Base-by-base conservation (phyloP, 2,888 invertebrate species). In the Matsumyia berberina region DNA sequence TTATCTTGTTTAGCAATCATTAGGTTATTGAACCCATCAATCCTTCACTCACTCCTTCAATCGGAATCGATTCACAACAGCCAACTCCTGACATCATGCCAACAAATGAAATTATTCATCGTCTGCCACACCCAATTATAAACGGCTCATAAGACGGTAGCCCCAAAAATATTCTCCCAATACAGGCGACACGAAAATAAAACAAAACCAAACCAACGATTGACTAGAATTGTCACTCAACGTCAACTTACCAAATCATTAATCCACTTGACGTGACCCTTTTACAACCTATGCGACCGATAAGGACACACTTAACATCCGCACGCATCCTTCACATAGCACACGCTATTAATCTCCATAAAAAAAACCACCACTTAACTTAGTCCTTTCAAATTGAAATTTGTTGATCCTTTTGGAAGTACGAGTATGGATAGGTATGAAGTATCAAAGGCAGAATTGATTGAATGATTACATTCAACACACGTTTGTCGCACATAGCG, bases 381-480 rank as follows among this genome's bases (percentile, higher is more conserved):
- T 60, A 60, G 33, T 44, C 62, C 62, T 33, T 62, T 62, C 11
- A 5, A 15, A 19, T 4, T 35, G 19, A 0, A 11, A 60, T 9
- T 19, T 46, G 5, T 8, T n/a, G 8, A n/a, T 46, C 49, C 35
- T 64, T 19, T n/a, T 4, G n/a, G n/a, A n/a, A n/a, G n/a, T n/a
- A n/a, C n/a, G n/a, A n/a, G n/a, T n/a, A n/a, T n/a, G n/a, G n/a
- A n/a, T n/a, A n/a, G n/a, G n/a, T n/a, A n/a, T n/a, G n/a, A n/a
- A n/a, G n/a, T n/a, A n/a, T n/a, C n/a, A n/a, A n/a, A n/a, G n/a
- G 24, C 24, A 1, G 4, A 12, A 9, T 60, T 19, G 62, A 33
- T 5, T 62, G 46, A 62, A 46, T 62, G 33, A 33, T n/a, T 39
- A 49, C 37, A 64, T 64, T 64, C 64, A 64, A 6, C 64, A 46